These are phyloP conservation scores for Phortica okadai DNA, from an alignment of 2,888 invertebrate species.

Conservation along the genomic window DNA sequence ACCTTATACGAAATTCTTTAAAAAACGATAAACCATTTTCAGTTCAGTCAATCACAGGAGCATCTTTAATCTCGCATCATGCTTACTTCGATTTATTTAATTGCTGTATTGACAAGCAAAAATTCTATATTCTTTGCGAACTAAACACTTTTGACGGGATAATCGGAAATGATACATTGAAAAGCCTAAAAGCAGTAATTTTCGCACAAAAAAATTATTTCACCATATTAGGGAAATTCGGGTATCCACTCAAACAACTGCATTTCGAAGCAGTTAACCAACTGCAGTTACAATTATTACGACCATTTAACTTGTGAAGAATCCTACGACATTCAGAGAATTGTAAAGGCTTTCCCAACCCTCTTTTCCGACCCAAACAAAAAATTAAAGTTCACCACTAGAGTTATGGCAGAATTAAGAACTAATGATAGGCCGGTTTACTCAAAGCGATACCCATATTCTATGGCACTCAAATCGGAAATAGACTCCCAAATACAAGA, in stretches of 20 bases:
- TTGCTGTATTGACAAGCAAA: not conserved
- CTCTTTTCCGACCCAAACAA: not conserved
- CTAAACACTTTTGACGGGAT: conserved; percentile 19
- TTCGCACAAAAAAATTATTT: not conserved
- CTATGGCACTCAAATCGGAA: conserved; percentile 62
- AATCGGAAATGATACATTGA: conserved; percentile 18
- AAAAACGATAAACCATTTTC: conserved; percentile 3
- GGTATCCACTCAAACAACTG: conserved; percentile 16
- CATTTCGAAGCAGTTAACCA: not conserved
- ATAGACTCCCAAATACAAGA: conserved; percentile 60
- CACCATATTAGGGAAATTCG: not conserved
- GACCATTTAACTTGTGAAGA: not conserved
- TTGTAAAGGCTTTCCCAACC: not conserved
- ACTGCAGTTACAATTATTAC: not conserved
- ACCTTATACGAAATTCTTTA: not conserved
- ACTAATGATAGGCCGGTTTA: conserved; percentile 58
- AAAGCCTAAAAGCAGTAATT: conserved; percentile 7
- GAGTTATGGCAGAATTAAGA: conserved; percentile 65
- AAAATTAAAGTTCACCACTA: not conserved
- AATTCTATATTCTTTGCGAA: not conserved
- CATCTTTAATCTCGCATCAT: not conserved
- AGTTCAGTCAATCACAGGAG: not conserved
- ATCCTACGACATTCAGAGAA: not conserved
- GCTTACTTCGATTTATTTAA: conserved; percentile 2
- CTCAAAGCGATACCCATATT: conserved; percentile 65